These are phyloP conservation scores for Harpagifer antarcticus DNA, from an alignment of 2,797 vertebrate species.

Conservation along the genomic window DNA sequence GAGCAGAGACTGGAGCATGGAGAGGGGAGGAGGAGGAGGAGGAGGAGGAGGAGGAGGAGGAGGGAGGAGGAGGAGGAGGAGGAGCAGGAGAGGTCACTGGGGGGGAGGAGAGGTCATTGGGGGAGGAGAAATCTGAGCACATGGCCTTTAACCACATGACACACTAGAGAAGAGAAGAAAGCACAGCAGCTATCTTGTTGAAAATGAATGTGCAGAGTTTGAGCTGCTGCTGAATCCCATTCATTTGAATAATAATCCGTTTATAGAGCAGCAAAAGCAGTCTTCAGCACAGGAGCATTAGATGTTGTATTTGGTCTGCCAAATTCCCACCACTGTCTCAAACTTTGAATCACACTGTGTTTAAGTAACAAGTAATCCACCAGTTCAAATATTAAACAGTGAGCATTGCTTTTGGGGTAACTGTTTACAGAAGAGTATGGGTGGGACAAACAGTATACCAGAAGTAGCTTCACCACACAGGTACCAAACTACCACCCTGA, in stretches of 20 bases:
- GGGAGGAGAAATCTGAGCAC: slow-evolving; percentile 41
- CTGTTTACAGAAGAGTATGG: neutral
- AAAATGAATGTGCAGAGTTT: slow-evolving; percentile 17
- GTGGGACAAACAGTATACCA: too few relatives aligned
- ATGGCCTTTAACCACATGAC: slow-evolving; percentile 61
- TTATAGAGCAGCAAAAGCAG: slow-evolving; percentile 16
- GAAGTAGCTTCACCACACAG: too few relatives aligned
- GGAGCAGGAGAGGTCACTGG: neutral
- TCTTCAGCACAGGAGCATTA: slow-evolving; percentile 1
- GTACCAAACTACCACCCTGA: too few relatives aligned
- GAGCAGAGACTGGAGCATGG: slow-evolving; percentile 46
- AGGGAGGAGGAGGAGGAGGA: neutral
- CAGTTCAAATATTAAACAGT: slow-evolving; percentile 2
- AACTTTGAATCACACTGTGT: slow-evolving; percentile 10
- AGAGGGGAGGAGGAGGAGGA: slow-evolving; percentile 32
- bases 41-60: neutral
- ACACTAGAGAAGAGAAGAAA: slow-evolving; percentile 28
- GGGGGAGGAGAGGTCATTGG: slow-evolving; percentile 24
- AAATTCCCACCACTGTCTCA: slow-evolving; percentile 18
- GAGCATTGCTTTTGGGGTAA: neutral
- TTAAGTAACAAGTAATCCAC: neutral
- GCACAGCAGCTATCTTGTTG: slow-evolving; percentile 18
- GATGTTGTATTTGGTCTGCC: slow-evolving; percentile 9
- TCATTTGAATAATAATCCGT: slow-evolving; percentile 44
- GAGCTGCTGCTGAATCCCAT: slow-evolving; percentile 35